Evolutionary conservation across 2,113 vertebrate species (phyloP).

Genomic region (Tympanuchus pallidicinctus): DNA sequence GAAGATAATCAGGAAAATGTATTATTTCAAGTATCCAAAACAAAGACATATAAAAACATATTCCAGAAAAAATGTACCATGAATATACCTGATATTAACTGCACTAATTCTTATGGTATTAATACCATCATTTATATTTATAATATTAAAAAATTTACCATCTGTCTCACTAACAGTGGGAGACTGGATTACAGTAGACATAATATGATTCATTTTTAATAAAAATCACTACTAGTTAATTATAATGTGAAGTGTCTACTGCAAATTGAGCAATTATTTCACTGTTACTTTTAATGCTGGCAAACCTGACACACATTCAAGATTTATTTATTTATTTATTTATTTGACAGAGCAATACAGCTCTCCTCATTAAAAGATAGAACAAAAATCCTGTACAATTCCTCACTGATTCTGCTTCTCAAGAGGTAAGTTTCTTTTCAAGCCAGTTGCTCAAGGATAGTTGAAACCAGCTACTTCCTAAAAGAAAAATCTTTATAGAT

Average conservation of each 20-base stretch:
- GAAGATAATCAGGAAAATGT: background rate
- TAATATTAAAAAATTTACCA: conserved; percentile 67
- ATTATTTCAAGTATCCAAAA: conserved; percentile 7
- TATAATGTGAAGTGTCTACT: conserved; percentile 60
- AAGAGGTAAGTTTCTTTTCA: background rate
- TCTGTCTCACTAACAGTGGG: conserved; percentile 62
- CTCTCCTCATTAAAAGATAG: background rate
- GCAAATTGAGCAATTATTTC: conserved; percentile 62
- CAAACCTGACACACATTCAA: background rate
- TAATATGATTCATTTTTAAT: conserved; percentile 60
- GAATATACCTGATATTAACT: conserved; percentile 59
- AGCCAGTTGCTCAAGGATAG: background rate
- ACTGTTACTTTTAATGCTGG: background rate
- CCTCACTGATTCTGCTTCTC: background rate
- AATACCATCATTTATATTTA: conserved; percentile 74
- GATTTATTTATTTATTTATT: background rate
- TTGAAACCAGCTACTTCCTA: background rate
- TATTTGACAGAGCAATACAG: background rate
- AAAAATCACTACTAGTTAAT: conserved; percentile 56
- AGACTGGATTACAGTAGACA: conserved; percentile 47
- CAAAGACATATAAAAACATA: conserved; percentile 19
- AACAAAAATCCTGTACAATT: background rate
- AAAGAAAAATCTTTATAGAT: background rate
- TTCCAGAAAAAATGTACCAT: conserved; percentile 60
- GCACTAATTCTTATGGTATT: conserved; percentile 60